phyloP scores from a whole-genome alignment of 2,797 vertebrate species.

The Heteromormyrus szaboi region DNA sequence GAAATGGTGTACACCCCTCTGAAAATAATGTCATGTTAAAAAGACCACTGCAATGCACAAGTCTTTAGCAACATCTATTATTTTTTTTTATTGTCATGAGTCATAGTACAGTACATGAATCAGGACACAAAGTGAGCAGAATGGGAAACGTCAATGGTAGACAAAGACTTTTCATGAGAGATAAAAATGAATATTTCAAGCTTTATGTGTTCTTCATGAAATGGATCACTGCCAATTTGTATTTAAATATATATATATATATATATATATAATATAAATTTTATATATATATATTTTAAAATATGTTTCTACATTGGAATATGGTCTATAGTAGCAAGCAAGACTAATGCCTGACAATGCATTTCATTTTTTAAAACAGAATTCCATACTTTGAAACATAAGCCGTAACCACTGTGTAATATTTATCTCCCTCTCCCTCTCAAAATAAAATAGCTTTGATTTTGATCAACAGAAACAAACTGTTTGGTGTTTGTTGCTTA shows the following conservation, averaged over 20 bases:
- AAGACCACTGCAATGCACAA: conserved; percentile 5
- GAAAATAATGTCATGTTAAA: not conserved
- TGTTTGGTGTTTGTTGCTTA: not conserved
- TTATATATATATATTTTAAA: conserved; percentile 42
- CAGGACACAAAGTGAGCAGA: conserved; percentile 48
- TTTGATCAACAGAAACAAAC: conserved; percentile 29
- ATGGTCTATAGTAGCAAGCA: conserved; percentile 23
- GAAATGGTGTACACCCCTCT: not conserved
- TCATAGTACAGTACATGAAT: conserved; percentile 58
- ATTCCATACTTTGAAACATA: conserved; percentile 29
- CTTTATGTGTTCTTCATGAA: conserved; percentile 33
- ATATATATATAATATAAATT: conserved; percentile 18
- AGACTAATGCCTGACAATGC: conserved; percentile 35
- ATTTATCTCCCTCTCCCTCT: conserved; percentile 13
- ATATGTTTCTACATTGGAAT: conserved; percentile 28
- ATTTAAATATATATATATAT: conserved; percentile 37
- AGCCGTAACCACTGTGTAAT: conserved; percentile 32
- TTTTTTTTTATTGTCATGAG: conserved; percentile 57
- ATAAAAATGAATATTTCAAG: conserved; percentile 30
- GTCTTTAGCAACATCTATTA: conserved; percentile 37
- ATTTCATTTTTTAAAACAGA: not conserved
- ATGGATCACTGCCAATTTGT: conserved; percentile 26
- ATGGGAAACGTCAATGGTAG: conserved; percentile 31
- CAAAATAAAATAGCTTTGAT: conserved; percentile 19
- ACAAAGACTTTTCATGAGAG: conserved; percentile 24